Conservation (phyloP, 2,113 vertebrate species). For the Dryoscopus gambensis region DNA sequence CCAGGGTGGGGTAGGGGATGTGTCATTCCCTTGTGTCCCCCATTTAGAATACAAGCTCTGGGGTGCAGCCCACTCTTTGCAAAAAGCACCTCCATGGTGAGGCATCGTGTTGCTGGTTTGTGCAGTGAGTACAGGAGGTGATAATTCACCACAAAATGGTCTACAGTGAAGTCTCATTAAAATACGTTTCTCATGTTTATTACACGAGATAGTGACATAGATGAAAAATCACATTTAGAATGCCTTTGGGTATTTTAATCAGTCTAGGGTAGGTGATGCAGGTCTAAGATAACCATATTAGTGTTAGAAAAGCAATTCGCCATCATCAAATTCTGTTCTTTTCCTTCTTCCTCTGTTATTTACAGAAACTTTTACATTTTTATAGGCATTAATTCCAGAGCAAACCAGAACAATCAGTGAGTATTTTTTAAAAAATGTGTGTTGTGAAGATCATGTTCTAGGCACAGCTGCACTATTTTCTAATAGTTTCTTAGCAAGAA, state of each 20-base stretch:
- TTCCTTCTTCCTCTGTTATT: neutral
- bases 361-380: neutral
- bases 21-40: neutral
- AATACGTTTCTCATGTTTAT: neutral
- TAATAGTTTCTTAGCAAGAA: neutral
- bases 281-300: neutral
- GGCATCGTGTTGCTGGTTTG: neutral
- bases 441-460: neutral
- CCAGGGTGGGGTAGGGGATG: neutral
- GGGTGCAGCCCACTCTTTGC: neutral
- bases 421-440: neutral
- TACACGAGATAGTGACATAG: neutral
- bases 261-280: neutral
- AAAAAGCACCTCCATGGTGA: neutral
- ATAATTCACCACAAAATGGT: neutral
- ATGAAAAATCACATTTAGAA: neutral
- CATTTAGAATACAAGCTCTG: neutral
- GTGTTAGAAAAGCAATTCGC: neutral
- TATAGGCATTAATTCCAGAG: neutral
- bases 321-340: neutral
- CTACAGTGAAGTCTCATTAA: neutral
- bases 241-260: neutral
- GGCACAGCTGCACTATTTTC: neutral
- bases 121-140: neutral
- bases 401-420: neutral